These are phyloP conservation scores for Pristionchus japonicus DNA, from an alignment of 2,888 invertebrate genomes.

Conservation along the genomic window DNA sequence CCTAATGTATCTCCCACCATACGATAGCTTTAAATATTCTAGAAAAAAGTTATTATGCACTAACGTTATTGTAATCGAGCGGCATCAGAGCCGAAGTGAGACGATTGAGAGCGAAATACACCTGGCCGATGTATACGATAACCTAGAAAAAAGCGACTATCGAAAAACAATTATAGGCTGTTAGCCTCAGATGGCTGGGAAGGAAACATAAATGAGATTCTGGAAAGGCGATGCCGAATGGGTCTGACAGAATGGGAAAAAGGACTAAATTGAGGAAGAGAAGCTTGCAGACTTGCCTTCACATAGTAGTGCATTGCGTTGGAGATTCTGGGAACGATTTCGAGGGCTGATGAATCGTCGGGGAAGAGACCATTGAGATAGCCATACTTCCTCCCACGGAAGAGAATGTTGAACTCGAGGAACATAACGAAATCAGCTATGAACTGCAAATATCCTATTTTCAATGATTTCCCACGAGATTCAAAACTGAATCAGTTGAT, in stretches of 20 bases:
- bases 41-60: background rate
- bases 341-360: background rate
- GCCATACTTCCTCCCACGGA: slow-evolving; percentile 36
- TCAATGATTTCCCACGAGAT: background rate
- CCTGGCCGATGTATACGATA: slow-evolving; percentile 48
- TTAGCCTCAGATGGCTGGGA: background rate
- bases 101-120: slow-evolving; percentile 48
- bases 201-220: background rate
- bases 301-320: slow-evolving; percentile 44
- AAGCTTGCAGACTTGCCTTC: background rate
- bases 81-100: slow-evolving; percentile 46
- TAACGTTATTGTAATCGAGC: slow-evolving; percentile 46
- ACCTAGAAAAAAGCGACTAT: slow-evolving; percentile 41
- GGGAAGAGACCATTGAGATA: slow-evolving; percentile 26
- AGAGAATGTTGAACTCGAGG: slow-evolving; percentile 42
- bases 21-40: background rate
- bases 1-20: background rate
- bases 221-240: background rate
- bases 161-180: background rate
- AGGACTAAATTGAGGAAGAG: background rate
- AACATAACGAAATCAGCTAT: slow-evolving; percentile 24
- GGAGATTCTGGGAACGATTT: slow-evolving; percentile 24
- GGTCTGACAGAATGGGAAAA: background rate
- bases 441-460: slow-evolving; percentile 12
- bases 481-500: too few species aligned